Evolutionary conservation across 2,113 vertebrate species (phyloP).

Genomic region (Corythornis vintsioides): DNA sequence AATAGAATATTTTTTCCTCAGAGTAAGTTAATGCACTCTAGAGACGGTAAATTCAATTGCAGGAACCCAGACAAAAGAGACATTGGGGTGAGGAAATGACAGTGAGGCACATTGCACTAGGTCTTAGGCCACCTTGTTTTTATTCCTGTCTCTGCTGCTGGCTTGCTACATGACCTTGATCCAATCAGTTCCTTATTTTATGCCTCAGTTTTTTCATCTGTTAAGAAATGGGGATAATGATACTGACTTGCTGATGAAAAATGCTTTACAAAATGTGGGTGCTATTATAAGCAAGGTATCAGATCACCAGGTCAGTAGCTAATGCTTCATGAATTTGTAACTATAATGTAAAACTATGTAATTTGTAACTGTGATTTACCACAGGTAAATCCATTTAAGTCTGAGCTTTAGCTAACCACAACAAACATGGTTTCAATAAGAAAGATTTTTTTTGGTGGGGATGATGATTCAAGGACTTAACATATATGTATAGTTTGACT

Average conservation of each 20-base stretch:
- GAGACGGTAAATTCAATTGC: constrained; percentile 50
- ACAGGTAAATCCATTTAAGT: neutral
- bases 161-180: constrained; percentile 54
- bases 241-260: constrained; percentile 56
- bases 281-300: constrained; percentile 43
- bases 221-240: constrained; percentile 63
- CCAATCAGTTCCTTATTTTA: constrained; percentile 58
- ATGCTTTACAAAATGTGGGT: constrained; percentile 45
- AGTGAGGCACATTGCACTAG: constrained; percentile 18
- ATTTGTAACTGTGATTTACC: constrained; percentile 40
- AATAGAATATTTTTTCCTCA: constrained; percentile 26
- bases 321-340: constrained; percentile 55
- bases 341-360: constrained; percentile 25
- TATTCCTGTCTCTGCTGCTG: constrained; percentile 45
- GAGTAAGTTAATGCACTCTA: constrained; percentile 14
- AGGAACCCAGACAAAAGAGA: constrained; percentile 41
- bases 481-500: neutral
- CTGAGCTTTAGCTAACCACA: constrained; percentile 24
- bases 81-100: constrained; percentile 40
- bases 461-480: neutral
- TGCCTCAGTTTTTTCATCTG: constrained; percentile 55
- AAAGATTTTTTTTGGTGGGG: neutral
- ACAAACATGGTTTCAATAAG: neutral
- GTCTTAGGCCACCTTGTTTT: constrained; percentile 61
- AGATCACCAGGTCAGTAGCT: constrained; percentile 25